phyloP scores from a whole-genome alignment of 1,140 invertebrate genomes.

The Homalodisca vitripennis region DNA sequence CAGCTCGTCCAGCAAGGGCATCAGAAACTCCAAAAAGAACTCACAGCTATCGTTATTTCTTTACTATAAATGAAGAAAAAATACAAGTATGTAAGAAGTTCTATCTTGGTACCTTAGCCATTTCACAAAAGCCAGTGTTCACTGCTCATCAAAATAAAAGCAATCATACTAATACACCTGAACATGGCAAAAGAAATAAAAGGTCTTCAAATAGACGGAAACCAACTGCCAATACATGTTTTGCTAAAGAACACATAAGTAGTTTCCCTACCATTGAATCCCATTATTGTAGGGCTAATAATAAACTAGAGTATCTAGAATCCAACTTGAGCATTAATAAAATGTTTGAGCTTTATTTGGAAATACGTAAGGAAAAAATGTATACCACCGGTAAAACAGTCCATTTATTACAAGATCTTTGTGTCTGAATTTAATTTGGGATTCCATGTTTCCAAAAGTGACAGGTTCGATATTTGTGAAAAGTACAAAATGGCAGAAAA shows the following conservation, averaged over 20 bases:
- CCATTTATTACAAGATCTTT: conserved; percentile 16
- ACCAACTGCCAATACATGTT: not conserved
- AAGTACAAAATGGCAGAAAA: conserved; percentile 20
- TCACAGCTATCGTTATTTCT: not conserved
- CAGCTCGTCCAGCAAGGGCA: conserved; percentile 1
- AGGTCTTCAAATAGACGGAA: not conserved
- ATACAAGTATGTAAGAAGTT: conserved; percentile 11
- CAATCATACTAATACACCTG: not conserved
- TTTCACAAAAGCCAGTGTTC: conserved; percentile 11
- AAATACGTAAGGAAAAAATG: conserved; percentile 5
- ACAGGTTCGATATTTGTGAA: conserved; percentile 27
- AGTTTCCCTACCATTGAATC: not conserved
- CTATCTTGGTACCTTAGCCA: conserved; percentile 6
- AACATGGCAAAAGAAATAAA: not conserved
- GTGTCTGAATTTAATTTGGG: conserved; percentile 25
- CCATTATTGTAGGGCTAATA: conserved; percentile 4
- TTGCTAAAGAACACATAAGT: not conserved
- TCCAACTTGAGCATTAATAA: not conserved
- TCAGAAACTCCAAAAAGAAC: not conserved
- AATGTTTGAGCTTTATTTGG: not conserved
- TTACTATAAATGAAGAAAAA: conserved; percentile 4
- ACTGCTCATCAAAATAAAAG: conserved; percentile 5
- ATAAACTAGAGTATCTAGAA: not conserved
- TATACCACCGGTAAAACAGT: not conserved
- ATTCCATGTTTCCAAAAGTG: conserved; percentile 28